These are phyloP conservation scores for Erynnis tages DNA, from an alignment of 2,888 invertebrate genomes.

Conservation along the genomic window DNA sequence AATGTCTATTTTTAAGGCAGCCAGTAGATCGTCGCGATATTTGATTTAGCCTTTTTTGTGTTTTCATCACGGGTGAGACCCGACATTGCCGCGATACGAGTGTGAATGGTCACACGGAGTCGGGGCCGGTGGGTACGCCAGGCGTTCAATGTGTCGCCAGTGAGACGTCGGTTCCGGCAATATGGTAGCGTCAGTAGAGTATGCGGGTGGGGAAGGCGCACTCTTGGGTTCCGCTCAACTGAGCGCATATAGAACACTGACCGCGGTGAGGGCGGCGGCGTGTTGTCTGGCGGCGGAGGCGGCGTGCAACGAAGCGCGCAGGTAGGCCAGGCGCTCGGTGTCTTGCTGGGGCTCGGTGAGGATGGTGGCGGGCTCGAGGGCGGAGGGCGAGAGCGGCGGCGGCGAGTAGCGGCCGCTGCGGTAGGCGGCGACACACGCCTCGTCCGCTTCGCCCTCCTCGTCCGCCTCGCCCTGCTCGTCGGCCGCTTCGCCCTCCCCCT, in stretches of 20 bases:
- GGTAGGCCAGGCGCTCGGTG: conserved; percentile 86
- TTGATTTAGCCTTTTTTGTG: no score
- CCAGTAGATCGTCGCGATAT: no score
- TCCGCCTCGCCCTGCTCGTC: conserved; percentile 32
- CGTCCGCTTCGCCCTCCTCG: conserved; percentile 45
- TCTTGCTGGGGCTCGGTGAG: conserved; percentile 90
- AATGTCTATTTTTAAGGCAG: no score
- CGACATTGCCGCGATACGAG: no score
- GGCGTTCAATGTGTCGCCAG: no score
- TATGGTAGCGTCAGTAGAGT: no score
- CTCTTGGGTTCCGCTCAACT: neutral
- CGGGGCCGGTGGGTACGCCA: no score
- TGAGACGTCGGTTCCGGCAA: no score
- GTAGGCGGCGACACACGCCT: conserved; percentile 75
- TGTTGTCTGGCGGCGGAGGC: neutral
- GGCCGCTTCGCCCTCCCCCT: conserved; percentile 34
- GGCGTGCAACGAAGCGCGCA: conserved; percentile 83
- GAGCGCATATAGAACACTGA: neutral
- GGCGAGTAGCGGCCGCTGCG: conserved; percentile 93
- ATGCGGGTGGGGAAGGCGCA: no score
- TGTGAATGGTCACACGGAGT: no score
- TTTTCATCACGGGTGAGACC: no score
- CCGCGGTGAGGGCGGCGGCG: conserved; percentile 76
- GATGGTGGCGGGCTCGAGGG: conserved; percentile 88
- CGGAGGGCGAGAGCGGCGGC: conserved; percentile 80